Conservation (phyloP, 2,888 invertebrate genomes). For the Bellardia pandia region DNA sequence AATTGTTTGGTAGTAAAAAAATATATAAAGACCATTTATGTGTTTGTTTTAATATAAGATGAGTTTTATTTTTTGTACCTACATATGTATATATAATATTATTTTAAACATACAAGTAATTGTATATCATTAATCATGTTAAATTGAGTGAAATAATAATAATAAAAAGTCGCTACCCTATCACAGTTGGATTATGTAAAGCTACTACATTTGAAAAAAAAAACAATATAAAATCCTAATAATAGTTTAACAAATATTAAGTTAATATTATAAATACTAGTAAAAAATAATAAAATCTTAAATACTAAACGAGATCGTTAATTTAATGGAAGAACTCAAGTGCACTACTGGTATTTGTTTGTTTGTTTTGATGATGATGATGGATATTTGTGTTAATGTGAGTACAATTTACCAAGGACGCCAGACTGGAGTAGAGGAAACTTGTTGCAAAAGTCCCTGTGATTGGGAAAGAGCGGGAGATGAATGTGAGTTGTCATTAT, state of each 20-base stretch:
- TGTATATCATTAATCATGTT: conserved; percentile 50
- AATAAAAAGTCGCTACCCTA: conserved; percentile 63
- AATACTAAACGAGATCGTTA: conserved; percentile 69
- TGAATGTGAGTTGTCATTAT: conserved; percentile 77
- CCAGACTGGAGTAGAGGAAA: conserved; percentile 77
- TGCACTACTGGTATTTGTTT: conserved; percentile 56
- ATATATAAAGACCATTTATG: conserved; percentile 26
- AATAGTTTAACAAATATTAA: conserved; percentile 69
- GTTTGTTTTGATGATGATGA: background rate
- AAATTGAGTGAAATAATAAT: conserved; percentile 13
- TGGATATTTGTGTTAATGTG: conserved; percentile 28
- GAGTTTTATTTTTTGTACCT: conserved; percentile 30
- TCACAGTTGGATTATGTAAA: conserved; percentile 73
- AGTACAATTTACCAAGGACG: conserved; percentile 80
- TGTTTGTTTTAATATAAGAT: conserved; percentile 46
- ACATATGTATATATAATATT: background rate
- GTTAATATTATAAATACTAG: conserved; percentile 50
- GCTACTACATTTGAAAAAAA: conserved; percentile 58
- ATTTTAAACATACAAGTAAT: conserved; percentile 21
- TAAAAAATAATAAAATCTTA: conserved; percentile 70
- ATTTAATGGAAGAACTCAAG: conserved; percentile 69
- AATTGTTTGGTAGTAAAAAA: background rate
- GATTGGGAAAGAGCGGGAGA: conserved; percentile 65
- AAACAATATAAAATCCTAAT: conserved; percentile 55
- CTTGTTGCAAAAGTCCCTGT: conserved; percentile 78